Evolutionary conservation across 2,888 invertebrate genomes (phyloP).

Genomic region (Hecatera dysodea): DNA sequence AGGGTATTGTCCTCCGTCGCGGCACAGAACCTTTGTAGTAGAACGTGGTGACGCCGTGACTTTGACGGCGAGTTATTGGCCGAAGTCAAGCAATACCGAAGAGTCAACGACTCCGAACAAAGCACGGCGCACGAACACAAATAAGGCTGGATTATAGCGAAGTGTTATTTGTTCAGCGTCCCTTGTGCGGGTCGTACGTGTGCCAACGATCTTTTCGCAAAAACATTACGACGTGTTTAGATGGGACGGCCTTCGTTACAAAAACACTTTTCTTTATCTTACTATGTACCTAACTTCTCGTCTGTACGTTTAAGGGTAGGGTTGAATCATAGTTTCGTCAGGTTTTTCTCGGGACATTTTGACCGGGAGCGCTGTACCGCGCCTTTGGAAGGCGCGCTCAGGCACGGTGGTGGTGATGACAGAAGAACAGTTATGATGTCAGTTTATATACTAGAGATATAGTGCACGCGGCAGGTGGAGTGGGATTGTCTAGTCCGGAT

Average conservation of each 20-base stretch:
- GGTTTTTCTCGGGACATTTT: too few relatives aligned
- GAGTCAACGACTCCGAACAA: constrained; percentile 25
- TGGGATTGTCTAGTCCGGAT: too few relatives aligned
- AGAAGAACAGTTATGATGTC: too few relatives aligned
- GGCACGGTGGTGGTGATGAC: too few relatives aligned
- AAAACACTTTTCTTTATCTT: neutral
- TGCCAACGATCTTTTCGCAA: neutral
- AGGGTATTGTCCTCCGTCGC: neutral
- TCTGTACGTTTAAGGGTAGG: too few relatives aligned
- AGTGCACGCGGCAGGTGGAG: too few relatives aligned
- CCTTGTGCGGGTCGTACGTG: constrained; percentile 1
- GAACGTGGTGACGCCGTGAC: constrained; percentile 5
- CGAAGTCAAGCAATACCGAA: neutral
- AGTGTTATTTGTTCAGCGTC: constrained; percentile 7
- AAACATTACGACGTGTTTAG: neutral
- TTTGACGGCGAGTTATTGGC: constrained; percentile 19
- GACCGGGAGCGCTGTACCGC: too few relatives aligned
- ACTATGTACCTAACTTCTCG: too few relatives aligned
- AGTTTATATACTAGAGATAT: too few relatives aligned
- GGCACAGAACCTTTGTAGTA: neutral
- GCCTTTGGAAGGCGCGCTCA: too few relatives aligned
- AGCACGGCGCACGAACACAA: constrained; percentile 1
- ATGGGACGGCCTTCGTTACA: neutral
- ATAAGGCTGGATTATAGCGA: neutral
- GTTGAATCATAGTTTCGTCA: too few relatives aligned